Percentiles rank a stretch among this genome's conserved stretches.
Conservation (phyloP, 2,797 vertebrate species). For the Phrynocephalus vlangalii region DNA sequence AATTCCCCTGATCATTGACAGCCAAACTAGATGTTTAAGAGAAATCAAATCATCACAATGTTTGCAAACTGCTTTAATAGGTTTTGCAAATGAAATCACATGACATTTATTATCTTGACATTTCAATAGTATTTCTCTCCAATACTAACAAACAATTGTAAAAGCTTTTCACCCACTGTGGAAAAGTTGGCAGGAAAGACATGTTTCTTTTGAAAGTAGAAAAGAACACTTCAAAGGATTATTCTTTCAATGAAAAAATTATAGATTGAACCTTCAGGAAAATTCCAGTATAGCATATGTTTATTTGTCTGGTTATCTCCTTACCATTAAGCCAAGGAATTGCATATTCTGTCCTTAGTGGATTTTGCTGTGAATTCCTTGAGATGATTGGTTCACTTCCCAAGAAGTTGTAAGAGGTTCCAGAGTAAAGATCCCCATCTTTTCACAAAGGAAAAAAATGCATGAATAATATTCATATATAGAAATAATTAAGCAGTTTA, state of each 20-base stretch:
- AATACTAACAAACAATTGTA: accelerated
- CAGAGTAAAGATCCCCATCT: constrained; percentile 96
- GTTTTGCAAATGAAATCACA: constrained; percentile 4
- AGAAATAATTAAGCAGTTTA: background rate
- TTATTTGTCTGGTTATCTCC: constrained; percentile 45
- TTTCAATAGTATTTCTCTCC: background rate
- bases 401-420: constrained; percentile 94
- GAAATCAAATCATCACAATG: background rate
- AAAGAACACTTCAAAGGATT: background rate
- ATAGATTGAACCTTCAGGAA: background rate
- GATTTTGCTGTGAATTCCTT: constrained; percentile 87
- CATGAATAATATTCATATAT: background rate
- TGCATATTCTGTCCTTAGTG: constrained; percentile 93
- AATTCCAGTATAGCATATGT: background rate
- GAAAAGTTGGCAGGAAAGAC: background rate
- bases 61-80: background rate
- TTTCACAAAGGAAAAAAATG: constrained; percentile 49
- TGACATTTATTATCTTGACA: constrained; percentile 1
- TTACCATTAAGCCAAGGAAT: constrained; percentile 99
- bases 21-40: constrained; percentile 22
- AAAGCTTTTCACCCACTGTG: background rate
- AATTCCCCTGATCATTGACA: background rate
- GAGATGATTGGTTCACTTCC: constrained; percentile 97
- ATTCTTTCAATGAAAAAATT: background rate
- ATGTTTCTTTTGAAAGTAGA: background rate